These are phyloP conservation scores for Vireo altiloquus DNA, from an alignment of 2,113 vertebrate genomes.

Conservation along the genomic window DNA sequence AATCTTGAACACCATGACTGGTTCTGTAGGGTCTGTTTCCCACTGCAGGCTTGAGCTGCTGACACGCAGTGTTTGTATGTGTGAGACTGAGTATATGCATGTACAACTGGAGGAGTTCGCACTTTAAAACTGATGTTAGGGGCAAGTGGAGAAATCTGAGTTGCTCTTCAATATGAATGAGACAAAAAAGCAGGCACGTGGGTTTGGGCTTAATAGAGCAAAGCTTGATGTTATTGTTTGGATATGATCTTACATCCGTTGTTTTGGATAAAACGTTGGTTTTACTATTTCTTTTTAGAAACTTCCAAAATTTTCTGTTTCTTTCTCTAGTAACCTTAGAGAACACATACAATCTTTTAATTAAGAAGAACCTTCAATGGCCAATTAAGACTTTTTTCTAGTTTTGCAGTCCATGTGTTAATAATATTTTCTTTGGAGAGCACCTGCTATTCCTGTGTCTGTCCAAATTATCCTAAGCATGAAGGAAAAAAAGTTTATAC, in stretches of 20 bases:
- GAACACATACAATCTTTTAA: neutral
- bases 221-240: neutral
- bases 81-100: neutral
- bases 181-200: neutral
- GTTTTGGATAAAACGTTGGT: neutral
- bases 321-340: neutral
- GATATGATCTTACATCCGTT: neutral
- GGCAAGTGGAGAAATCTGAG: neutral
- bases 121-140: neutral
- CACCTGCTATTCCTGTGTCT: neutral
- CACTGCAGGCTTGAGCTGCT: neutral
- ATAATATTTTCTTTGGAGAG: neutral
- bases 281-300: constrained; percentile 11
- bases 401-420: neutral
- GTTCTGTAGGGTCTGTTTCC: neutral
- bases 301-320: neutral
- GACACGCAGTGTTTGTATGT: neutral
- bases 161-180: neutral
- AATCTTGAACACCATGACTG: fast-evolving
- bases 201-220: neutral
- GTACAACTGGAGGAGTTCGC: neutral
- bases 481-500: neutral
- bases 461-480: neutral
- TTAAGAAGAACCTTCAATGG: neutral
- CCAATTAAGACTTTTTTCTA: neutral